phyloP scores from a whole-genome alignment of 2,797 vertebrate species.

The Sardinella longiceps region DNA sequence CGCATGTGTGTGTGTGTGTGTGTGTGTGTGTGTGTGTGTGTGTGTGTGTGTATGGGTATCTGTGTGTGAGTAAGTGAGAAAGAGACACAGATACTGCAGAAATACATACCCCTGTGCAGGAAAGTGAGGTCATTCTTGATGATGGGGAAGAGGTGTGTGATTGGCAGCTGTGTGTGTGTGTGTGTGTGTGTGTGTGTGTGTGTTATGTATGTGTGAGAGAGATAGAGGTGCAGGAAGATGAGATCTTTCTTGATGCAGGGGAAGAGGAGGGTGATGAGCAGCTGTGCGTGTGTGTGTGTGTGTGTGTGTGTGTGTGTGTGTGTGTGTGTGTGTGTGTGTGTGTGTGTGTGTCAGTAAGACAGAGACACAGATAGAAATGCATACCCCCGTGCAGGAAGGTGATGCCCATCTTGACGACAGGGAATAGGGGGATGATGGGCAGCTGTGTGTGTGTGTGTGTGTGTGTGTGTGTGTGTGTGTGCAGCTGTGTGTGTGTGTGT shows the following conservation, averaged over 20 bases:
- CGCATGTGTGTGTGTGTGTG: too few species aligned
- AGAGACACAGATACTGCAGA: too few species aligned
- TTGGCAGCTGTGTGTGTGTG: too few species aligned
- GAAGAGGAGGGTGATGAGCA: background rate
- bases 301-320: background rate
- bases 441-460: background rate
- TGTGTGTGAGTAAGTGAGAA: too few species aligned
- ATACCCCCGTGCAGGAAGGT: slow-evolving; percentile 93
- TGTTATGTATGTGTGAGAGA: too few species aligned
- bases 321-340: background rate
- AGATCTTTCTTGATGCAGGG: too few species aligned
- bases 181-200: too few species aligned
- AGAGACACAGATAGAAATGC: too few species aligned
- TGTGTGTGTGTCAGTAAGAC: background rate
- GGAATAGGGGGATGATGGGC: background rate
- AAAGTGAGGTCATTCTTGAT: too few species aligned
- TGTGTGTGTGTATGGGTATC: background rate
- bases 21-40: background rate
- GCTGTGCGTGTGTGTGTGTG: background rate
- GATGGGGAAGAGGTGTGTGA: too few species aligned
- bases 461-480: background rate
- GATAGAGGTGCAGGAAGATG: too few species aligned
- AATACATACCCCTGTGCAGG: slow-evolving; percentile 91
- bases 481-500: slow-evolving; percentile 1
- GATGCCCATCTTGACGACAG: background rate